A percentile compares a stretch with the other conserved stretches of the same genome.
phyloP scores from a whole-genome alignment of 1,140 invertebrate species.

The Leptonema lineaticorne region DNA sequence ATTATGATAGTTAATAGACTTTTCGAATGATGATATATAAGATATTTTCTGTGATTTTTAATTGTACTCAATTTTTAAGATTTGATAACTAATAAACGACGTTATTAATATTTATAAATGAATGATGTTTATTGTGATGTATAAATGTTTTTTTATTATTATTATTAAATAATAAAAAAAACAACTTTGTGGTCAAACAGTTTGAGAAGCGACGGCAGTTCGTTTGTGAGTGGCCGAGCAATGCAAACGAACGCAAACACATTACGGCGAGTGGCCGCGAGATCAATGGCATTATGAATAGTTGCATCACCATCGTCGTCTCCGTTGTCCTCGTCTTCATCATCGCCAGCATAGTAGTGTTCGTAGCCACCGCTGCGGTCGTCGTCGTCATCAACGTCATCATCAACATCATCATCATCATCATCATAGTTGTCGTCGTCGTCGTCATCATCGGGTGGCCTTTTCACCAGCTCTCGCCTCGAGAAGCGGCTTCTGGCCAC shows the following conservation, averaged over 20 bases:
- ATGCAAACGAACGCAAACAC: constrained; percentile 39
- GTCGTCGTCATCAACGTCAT: constrained; percentile 26
- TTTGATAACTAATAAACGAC: too few species aligned
- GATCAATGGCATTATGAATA: constrained; percentile 33
- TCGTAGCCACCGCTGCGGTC: constrained; percentile 30
- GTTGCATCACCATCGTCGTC: constrained; percentile 28
- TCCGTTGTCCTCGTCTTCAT: background rate
- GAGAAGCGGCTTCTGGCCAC: constrained; percentile 27
- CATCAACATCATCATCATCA: constrained; percentile 27
- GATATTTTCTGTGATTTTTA: too few species aligned
- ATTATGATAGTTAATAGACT: too few species aligned
- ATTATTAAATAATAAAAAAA: too few species aligned
- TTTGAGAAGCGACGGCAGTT: constrained; percentile 3
- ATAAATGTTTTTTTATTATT: too few species aligned
- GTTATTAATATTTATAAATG: too few species aligned
- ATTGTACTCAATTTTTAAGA: too few species aligned
- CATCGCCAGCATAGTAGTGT: too few species aligned
- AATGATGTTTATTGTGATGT: too few species aligned
- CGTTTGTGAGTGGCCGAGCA: constrained; percentile 22
- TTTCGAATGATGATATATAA: too few species aligned
- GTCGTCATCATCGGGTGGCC: constrained; percentile 10
- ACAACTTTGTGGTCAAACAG: background rate
- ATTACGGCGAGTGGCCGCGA: constrained; percentile 32
- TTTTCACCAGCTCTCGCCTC: constrained; percentile 17
- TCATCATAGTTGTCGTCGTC: constrained; percentile 14